Base-by-base conservation (phyloP, 2,113 vertebrate genomes). In the Seriola dumerili region DNA sequence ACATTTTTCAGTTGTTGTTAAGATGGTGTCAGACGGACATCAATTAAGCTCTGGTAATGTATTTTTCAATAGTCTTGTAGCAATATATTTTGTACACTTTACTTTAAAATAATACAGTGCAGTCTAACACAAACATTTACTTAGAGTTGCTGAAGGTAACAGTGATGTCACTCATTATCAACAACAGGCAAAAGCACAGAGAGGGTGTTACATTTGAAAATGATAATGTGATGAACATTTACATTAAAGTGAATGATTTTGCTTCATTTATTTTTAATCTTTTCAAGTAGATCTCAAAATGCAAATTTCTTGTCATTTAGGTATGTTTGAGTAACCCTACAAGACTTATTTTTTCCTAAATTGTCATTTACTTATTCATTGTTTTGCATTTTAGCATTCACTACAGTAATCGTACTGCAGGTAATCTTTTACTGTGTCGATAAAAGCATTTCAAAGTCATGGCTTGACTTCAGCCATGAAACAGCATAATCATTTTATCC, bases 401-500 rank as follows among this genome's bases (percentile, higher is more conserved):
- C 36, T 55, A 32, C 48, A 42, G 12, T 42, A 14, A 63, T 29
- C 46, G 29, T 71, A 42, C 46, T 38, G 16, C 23, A 54, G 23
- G 23, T 58, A 32, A 50, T 80, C 38, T 44, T 10, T 71, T 52
- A 52, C 8, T 52, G 7, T 52, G 17, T 21, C 1, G 2, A n/a
- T 52, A 57, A n/a, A 23, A 25, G 54, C 54, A 5, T 5, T 14
- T 13, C 21, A 16, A 76, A 62, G 25, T 72, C 19, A 29, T 63
- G 25, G 5, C 59, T 29, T n/a, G 13, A 8, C 25, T 61, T 78
- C 50, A 72, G 6, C 58, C 21, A 59, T 58, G 25, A 50, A 74
- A 66, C 8, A 1, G 71, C 34, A 14, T 59, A 66, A 88, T 69
- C 69, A 23, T 59, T 84, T 79, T 50, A 76, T 72, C 36, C 76